Percentiles rank a stretch among this genome's conserved stretches.
Conservation (phyloP, 2,113 vertebrate genomes). For the Microcebus murinus region DNA sequence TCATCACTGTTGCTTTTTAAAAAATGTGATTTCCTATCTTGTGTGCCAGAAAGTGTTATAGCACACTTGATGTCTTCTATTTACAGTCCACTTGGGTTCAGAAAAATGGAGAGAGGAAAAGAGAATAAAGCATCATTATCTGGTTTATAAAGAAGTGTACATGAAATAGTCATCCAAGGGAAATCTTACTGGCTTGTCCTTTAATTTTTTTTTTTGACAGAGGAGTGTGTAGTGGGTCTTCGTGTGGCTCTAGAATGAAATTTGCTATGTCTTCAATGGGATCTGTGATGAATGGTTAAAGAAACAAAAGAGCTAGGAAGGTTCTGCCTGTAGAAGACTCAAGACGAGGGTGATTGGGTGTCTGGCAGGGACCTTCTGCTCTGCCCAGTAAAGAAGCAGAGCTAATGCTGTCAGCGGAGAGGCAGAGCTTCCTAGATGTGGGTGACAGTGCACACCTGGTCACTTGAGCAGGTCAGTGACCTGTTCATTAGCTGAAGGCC, state of each 20-base stretch:
- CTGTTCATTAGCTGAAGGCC: neutral
- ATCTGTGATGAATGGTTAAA: neutral
- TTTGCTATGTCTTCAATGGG: neutral
- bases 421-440: neutral
- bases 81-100: neutral
- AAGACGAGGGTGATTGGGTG: neutral
- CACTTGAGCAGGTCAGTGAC: neutral
- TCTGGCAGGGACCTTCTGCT: neutral
- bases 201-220: neutral
- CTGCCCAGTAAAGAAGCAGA: neutral
- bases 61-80: neutral
- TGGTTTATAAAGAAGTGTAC: neutral
- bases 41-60: neutral
- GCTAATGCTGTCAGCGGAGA: neutral
- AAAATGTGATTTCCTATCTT: neutral
- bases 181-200: neutral
- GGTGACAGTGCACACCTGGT: neutral
- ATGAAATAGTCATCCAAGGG: neutral
- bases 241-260: neutral
- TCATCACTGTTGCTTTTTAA: neutral
- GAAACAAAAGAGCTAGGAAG: conserved; percentile 18
- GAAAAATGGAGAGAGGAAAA: neutral
- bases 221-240: neutral
- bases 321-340: neutral
- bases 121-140: neutral